Base-by-base conservation (phyloP, 2,797 vertebrate genomes). In the Periophthalmus magnuspinnatus region DNA sequence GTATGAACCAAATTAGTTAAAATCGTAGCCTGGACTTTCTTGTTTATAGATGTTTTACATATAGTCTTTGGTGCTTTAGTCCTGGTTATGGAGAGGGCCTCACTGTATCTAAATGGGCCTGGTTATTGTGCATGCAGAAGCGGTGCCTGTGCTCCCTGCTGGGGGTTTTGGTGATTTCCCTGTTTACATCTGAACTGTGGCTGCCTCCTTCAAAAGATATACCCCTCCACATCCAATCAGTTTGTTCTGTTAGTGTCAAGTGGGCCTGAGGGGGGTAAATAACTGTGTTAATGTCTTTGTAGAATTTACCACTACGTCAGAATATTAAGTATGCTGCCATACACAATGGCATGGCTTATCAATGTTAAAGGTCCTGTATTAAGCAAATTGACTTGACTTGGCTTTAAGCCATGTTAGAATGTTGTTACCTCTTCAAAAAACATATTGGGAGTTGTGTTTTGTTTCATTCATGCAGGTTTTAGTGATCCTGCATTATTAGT, bases 171-270 rank as follows among this genome's bases (percentile, higher is more conserved):
- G 69, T 2, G 17, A 56, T 50, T 0, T 22, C 22, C 58, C 57
- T 54, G 36, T 66, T 66, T 47, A 54, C 64, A 63, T 69, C 56
- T 57, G 67, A 74, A 66, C 70, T 66, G 52, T 61, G 47, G 38
- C 65, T 38, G 65, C 60, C 65, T 70, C 60, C 61, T 63, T 68
- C 33, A 72, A 75, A 69, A 72, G 38, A 34, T 34, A 19, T 64
- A 36, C 67, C 22, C 6, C 17, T 41, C 65, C 62, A 56, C 59
- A 36, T 57, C 54, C 14, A 47, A 48, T 36, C 5, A 34, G 50
- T 69, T 36, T 41, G 52, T 5, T 69, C 9, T 10, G 19, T 56
- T 48, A 22, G 34, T 34, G 58, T 34, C 19, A 71, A 64, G 50
- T 52, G 22, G 33, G 14, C 74, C 62, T 41, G 66, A 24, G 52